Conservation (phyloP, 2,888 invertebrate species). For the Temnothorax rugatulus region DNA sequence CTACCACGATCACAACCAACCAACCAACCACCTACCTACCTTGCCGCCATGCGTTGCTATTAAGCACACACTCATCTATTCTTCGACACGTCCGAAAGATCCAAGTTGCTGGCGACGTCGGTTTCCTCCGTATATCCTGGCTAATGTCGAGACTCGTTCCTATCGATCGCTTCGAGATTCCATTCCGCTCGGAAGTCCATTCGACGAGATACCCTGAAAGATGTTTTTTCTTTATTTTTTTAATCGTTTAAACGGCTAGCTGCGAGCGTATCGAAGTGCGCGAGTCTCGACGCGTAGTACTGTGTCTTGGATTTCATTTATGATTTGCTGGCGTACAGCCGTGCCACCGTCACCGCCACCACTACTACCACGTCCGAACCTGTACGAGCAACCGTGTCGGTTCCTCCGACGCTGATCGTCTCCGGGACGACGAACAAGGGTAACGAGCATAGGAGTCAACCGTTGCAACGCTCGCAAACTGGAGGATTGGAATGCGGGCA, state of each 20-base stretch:
- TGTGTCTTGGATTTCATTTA: constrained; percentile 82
- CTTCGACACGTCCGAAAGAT: constrained; percentile 37
- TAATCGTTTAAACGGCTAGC: background rate
- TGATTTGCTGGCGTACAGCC: constrained; percentile 85
- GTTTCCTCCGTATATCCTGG: constrained; percentile 2
- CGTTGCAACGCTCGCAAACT: constrained; percentile 80
- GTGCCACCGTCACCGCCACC: constrained; percentile 72
- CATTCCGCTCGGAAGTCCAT: background rate
- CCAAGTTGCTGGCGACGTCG: constrained; percentile 35
- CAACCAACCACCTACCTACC: constrained; percentile 19
- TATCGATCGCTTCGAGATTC: constrained; percentile 5
- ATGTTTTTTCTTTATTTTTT: background rate
- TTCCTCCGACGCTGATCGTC: constrained; percentile 77
- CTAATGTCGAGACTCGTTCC: constrained; percentile 35
- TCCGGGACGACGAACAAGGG: constrained; percentile 74
- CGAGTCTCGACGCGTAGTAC: constrained; percentile 74
- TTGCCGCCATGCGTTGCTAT: constrained; percentile 17
- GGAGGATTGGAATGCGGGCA: constrained; percentile 73
- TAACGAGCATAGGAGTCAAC: constrained; percentile 52
- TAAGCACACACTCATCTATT: constrained; percentile 38
- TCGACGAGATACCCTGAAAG: background rate
- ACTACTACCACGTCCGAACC: constrained; percentile 45
- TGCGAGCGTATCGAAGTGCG: background rate
- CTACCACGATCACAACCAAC: constrained; percentile 24
- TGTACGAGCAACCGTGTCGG: constrained; percentile 76